These are phyloP conservation scores for Drosophila pseudoananassae DNA, from an alignment of 1,140 invertebrate genomes.

Conservation along the genomic window DNA sequence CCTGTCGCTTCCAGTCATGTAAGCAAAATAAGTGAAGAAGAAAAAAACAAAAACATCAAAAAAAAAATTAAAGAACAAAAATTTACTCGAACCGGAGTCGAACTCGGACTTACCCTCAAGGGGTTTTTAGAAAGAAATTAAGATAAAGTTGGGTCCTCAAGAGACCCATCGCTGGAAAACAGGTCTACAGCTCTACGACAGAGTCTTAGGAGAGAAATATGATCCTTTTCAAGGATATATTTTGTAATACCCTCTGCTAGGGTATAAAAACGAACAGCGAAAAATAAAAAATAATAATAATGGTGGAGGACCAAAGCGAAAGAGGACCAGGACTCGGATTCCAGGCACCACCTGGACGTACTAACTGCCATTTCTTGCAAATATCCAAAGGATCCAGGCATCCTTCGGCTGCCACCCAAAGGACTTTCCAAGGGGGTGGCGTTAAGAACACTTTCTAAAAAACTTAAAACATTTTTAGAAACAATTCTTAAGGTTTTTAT, in stretches of 20 bases:
- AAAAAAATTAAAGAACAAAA: conserved; percentile 12
- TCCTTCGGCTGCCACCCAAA: neutral
- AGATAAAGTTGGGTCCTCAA: neutral
- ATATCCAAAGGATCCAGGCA: conserved; percentile 31
- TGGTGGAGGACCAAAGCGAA: neutral
- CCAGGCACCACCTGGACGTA: conserved; percentile 51
- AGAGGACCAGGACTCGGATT: conserved; percentile 34
- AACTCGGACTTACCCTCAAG: neutral
- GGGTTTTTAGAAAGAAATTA: neutral
- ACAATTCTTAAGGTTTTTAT: no score
- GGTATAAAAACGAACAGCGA: conserved; percentile 6
- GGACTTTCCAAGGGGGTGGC: neutral
- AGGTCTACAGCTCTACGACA: no score
- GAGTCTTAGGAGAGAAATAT: neutral
- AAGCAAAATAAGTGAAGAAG: conserved; percentile 59
- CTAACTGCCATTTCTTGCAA: conserved; percentile 55
- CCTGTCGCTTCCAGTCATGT: conserved; percentile 73
- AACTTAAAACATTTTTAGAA: neutral
- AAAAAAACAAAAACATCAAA: conserved; percentile 45
- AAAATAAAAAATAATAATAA: neutral
- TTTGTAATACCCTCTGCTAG: no score
- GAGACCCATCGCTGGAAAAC: no score
- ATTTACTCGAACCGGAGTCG: neutral
- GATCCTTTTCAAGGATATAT: no score
- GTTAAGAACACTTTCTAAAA: neutral